A percentile compares a stretch with the other conserved stretches of the same genome.
phyloP scores from a whole-genome alignment of 2,797 vertebrate genomes.

The Echiichthys vipera region DNA sequence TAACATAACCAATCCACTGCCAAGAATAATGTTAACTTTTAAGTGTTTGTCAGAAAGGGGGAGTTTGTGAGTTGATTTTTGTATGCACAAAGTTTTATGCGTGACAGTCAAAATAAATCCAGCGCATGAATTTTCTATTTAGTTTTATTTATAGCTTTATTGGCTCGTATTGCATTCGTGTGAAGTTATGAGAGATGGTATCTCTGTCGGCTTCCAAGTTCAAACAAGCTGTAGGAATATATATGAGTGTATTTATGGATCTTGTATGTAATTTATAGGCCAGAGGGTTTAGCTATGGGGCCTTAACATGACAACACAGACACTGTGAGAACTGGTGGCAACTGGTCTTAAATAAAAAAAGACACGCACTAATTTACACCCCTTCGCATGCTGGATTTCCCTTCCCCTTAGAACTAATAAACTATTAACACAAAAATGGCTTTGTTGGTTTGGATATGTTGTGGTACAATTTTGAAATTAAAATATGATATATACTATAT shows the following conservation, averaged over 20 bases:
- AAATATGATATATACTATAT: too few species aligned
- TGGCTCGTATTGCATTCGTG: slow-evolving; percentile 22
- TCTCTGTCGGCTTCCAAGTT: slow-evolving; percentile 47
- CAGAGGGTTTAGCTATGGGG: slow-evolving; percentile 51
- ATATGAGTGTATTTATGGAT: slow-evolving; percentile 62
- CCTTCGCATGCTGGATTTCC: slow-evolving; percentile 5
- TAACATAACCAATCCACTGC: slow-evolving; percentile 25
- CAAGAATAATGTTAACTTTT: slow-evolving; percentile 40
- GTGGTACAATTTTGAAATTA: not conserved
- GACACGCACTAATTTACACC: slow-evolving; percentile 26
- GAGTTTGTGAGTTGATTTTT: slow-evolving; percentile 34
- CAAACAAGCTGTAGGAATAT: slow-evolving; percentile 57
- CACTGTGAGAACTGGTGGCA: slow-evolving; percentile 55
- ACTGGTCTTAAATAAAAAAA: slow-evolving; percentile 42
- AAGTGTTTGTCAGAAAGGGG: slow-evolving; percentile 34
- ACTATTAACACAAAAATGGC: slow-evolving; percentile 2
- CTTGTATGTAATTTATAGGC: slow-evolving; percentile 66
- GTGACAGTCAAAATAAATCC: slow-evolving; percentile 38
- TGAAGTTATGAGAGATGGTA: slow-evolving; percentile 26
- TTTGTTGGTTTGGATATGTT: not conserved
- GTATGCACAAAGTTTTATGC: slow-evolving; percentile 14
- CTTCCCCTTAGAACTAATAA: slow-evolving; percentile 1
- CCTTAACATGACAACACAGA: slow-evolving; percentile 48
- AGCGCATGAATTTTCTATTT: slow-evolving; percentile 11
- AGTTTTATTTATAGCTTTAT: slow-evolving; percentile 37